Evolutionary conservation across 2,797 vertebrate genomes (phyloP).

Genomic region (Anguilla anguilla): DNA sequence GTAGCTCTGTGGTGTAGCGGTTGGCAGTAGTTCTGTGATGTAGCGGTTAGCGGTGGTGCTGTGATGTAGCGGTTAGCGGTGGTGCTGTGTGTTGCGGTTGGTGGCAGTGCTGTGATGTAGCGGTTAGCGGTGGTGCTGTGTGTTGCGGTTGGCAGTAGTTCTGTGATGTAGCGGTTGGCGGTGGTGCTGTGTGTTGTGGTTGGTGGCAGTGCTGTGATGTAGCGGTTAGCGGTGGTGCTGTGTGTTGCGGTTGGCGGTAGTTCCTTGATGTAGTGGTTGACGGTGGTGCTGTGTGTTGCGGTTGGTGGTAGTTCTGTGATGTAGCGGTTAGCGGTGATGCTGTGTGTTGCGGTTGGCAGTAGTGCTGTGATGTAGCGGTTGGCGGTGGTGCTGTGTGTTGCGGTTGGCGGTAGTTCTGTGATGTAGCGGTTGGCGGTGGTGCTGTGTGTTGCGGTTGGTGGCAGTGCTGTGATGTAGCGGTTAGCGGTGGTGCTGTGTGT

Average conservation of each 20-base stretch:
- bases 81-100: too few species aligned
- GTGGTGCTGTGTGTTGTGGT: too few species aligned
- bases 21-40: not conserved
- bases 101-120: too few species aligned
- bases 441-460: not conserved
- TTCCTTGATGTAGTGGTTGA: too few species aligned
- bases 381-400: not conserved
- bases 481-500: too few species aligned
- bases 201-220: not conserved
- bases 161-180: not conserved
- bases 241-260: too few species aligned
- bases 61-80: not conserved
- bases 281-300: not conserved
- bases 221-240: not conserved
- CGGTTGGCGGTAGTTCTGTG: too few species aligned
- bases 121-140: not conserved
- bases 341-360: too few species aligned
- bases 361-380: not conserved
- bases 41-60: not conserved
- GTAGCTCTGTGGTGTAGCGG: not conserved
- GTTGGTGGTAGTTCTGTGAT: not conserved
- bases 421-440: not conserved
- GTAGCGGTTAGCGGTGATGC: not conserved
- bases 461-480: not conserved
- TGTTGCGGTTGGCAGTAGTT: too few species aligned